These are phyloP conservation scores for Meteorus cinctellus DNA, from an alignment of 2,888 invertebrate species.

Conservation along the genomic window DNA sequence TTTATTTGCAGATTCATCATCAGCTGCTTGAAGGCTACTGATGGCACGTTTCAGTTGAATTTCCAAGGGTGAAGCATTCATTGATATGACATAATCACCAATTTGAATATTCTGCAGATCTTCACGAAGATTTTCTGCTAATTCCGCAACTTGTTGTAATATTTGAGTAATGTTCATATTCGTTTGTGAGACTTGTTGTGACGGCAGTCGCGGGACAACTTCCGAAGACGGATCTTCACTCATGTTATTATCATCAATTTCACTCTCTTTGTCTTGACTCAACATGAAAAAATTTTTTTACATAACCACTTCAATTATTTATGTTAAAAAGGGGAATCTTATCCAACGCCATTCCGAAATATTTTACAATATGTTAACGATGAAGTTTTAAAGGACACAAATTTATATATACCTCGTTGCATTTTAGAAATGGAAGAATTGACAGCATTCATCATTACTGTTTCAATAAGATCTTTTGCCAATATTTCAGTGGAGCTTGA, in stretches of 20 bases:
- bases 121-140: slow-evolving; percentile 42
- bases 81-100: slow-evolving; percentile 54
- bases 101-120: slow-evolving; percentile 59
- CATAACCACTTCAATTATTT: neutral
- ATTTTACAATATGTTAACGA: too few relatives aligned
- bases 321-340: neutral
- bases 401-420: slow-evolving; percentile 18
- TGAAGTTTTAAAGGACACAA: too few relatives aligned
- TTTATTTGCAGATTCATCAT: slow-evolving; percentile 39
- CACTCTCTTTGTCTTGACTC: neutral
- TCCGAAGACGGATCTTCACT: neutral
- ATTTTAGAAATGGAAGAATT: slow-evolving; percentile 46
- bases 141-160: slow-evolving; percentile 19
- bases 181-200: neutral
- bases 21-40: slow-evolving; percentile 45
- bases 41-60: slow-evolving; percentile 56
- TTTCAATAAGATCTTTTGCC: slow-evolving; percentile 57
- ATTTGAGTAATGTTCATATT: slow-evolving; percentile 22
- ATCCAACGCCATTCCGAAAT: neutral
- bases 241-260: neutral
- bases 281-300: neutral
- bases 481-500: slow-evolving; percentile 56
- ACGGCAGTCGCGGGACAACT: neutral
- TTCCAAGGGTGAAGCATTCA: slow-evolving; percentile 47
- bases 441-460: slow-evolving; percentile 59